A percentile compares a stretch with the other conserved stretches of the same genome.
Conservation (phyloP, 2,888 invertebrate genomes). For the Phorcus lineatus region DNA sequence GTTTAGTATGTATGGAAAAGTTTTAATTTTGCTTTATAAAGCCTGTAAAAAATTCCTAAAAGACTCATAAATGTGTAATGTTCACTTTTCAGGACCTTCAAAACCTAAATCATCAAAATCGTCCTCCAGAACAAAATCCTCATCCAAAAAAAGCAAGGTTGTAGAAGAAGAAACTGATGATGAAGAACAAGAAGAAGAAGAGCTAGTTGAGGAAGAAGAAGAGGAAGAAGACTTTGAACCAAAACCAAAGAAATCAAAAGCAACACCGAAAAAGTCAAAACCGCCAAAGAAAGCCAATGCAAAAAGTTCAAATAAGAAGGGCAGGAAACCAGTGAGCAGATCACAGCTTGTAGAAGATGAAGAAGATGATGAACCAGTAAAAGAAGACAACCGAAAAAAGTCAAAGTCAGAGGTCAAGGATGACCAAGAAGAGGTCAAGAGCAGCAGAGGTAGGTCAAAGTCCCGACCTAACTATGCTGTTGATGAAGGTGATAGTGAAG, state of each 20-base stretch:
- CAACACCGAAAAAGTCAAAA: neutral
- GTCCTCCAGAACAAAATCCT: neutral
- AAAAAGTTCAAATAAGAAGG: neutral
- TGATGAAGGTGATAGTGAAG: neutral
- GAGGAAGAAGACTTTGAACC: neutral
- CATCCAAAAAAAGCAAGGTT: no score
- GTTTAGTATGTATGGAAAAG: no score
- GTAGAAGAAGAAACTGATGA: neutral
- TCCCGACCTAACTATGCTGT: neutral
- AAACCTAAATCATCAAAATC: neutral
- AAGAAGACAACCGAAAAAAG: neutral
- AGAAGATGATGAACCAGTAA: slow-evolving; percentile 23
- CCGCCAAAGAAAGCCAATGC: neutral
- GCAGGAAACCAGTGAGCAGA: slow-evolving; percentile 8
- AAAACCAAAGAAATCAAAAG: slow-evolving; percentile 4
- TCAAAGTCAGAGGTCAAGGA: neutral
- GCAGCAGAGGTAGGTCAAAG: neutral
- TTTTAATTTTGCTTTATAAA: no score
- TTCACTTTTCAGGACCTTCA: neutral
- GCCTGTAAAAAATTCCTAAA: no score
- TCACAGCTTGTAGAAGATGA: slow-evolving; percentile 26
- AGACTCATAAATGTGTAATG: neutral
- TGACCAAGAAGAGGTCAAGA: neutral
- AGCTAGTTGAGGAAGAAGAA: slow-evolving; percentile 4
- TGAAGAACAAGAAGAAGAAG: slow-evolving; percentile 8